Base-by-base conservation (phyloP, 1,140 invertebrate genomes). In the Euwallacea similis region DNA sequence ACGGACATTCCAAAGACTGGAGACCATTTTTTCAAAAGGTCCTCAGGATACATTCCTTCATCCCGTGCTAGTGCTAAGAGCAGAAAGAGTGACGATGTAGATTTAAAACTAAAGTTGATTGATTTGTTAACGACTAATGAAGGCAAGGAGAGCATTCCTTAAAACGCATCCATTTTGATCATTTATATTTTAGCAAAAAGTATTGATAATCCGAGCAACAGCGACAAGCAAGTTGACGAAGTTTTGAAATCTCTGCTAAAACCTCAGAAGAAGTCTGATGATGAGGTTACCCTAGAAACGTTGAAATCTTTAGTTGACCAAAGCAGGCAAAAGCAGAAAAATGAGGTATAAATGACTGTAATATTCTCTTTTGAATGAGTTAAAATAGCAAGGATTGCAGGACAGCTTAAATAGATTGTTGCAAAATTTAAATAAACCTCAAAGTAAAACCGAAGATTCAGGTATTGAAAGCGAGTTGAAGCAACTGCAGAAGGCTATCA, bases 401-500 rank as follows among this genome's bases (percentile, higher is more conserved):
- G 53, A 46, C 2, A 59, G 13, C 33, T 46, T 71, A 16, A 42
- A 4, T 0, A 59, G 53, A 11, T 43, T 71, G 8, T 11, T 71
- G 33, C 21, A 65, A 65, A 10, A 6, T 41, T 10, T 69, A 16
- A 65, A 42, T 11, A 50, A 44, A 42, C 64, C 60, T 7, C 62
- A 76, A 64, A 67, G 59, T 44, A 77, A 74, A 73, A 59, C 62
- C 7, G 75, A 75, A 13, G 75, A 74, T 55, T 15, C 10, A 6
- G 72, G 74, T 13, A 47, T 70, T 13, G 54, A 74, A 62, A 64
- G 50, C 7, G 70, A 77, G 62, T 70, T 79, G 8, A 70, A 73
- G 56, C 15, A 73, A 16, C 66, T 79, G n/a, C 74, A 79, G 63
- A 50, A 59, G 10, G 78, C 67, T 0, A 79, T 80, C 42, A 74